Evolutionary conservation across 2,888 invertebrate species (phyloP).

Genomic region (Cyaniris semiargus): DNA sequence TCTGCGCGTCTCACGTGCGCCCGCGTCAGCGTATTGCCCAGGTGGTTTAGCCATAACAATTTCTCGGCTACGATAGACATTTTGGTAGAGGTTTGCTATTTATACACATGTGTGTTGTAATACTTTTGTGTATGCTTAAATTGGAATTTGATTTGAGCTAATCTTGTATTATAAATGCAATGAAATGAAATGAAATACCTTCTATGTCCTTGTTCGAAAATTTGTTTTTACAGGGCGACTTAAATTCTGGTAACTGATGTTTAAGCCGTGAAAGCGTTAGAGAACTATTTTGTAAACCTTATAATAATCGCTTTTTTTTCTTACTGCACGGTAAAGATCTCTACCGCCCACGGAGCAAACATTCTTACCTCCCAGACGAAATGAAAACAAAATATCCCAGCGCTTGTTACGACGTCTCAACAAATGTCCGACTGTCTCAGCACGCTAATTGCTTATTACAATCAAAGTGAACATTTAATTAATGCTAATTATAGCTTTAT

Average conservation of each 20-base stretch:
- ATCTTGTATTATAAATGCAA: background rate
- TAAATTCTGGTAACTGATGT: background rate
- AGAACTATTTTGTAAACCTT: background rate
- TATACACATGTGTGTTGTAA: background rate
- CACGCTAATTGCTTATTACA: slow-evolving; percentile 22
- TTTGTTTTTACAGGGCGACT: background rate
- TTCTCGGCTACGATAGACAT: background rate
- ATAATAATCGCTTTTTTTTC: background rate
- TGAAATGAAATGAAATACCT: too few relatives aligned
- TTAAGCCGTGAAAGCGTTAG: background rate
- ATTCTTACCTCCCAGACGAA: slow-evolving; percentile 5
- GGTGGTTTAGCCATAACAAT: slow-evolving; percentile 1
- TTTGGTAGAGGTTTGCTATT: background rate
- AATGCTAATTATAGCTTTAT: slow-evolving; percentile 27
- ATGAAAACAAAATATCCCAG: slow-evolving; percentile 3
- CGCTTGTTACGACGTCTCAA: background rate
- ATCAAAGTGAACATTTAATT: slow-evolving; percentile 8
- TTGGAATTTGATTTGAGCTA: background rate
- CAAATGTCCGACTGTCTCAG: slow-evolving; percentile 3
- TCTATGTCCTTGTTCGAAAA: too few relatives aligned
- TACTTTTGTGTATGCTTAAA: background rate
- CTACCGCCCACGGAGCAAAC: slow-evolving; percentile 10
- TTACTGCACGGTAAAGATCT: background rate
- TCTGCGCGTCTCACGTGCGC: slow-evolving; percentile 31
- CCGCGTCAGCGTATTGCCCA: background rate